Conservation (phyloP, 2,888 invertebrate genomes). For the Glaucopsyche alexis region DNA sequence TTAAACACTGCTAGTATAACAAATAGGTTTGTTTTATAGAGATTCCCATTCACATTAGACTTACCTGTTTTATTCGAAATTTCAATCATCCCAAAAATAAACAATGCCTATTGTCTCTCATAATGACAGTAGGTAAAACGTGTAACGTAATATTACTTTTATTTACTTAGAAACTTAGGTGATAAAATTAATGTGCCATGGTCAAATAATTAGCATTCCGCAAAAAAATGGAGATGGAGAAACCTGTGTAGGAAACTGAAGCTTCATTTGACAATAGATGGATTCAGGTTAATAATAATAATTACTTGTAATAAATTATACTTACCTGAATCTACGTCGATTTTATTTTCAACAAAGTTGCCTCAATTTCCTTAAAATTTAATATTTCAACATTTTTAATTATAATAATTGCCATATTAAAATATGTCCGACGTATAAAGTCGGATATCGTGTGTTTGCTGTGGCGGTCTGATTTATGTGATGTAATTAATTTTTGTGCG, state of each 20-base stretch:
- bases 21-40: conserved; percentile 18
- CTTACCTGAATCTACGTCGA: not conserved
- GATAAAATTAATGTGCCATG: too few relatives aligned
- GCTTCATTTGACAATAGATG: too few relatives aligned
- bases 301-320: too few relatives aligned
- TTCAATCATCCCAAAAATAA: not conserved
- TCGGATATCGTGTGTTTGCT: conserved; percentile 38
- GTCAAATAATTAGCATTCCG: too few relatives aligned
- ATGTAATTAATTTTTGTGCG: conserved; percentile 50
- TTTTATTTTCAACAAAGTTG: not conserved
- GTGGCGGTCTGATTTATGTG: conserved; percentile 44
- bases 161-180: too few relatives aligned
- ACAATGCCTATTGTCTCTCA: not conserved
- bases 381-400: not conserved
- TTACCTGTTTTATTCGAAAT: not conserved
- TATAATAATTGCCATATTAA: conserved; percentile 24
- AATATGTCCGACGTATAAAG: conserved; percentile 23
- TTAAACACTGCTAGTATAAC: not conserved
- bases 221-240: too few relatives aligned
- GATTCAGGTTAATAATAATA: too few relatives aligned
- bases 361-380: not conserved
- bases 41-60: not conserved
- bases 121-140: not conserved
- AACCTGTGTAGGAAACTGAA: too few relatives aligned
- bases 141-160: too few relatives aligned